Evolutionary conservation across 2,888 invertebrate genomes (phyloP).

Genomic region (Megalurothrips usitatus): DNA sequence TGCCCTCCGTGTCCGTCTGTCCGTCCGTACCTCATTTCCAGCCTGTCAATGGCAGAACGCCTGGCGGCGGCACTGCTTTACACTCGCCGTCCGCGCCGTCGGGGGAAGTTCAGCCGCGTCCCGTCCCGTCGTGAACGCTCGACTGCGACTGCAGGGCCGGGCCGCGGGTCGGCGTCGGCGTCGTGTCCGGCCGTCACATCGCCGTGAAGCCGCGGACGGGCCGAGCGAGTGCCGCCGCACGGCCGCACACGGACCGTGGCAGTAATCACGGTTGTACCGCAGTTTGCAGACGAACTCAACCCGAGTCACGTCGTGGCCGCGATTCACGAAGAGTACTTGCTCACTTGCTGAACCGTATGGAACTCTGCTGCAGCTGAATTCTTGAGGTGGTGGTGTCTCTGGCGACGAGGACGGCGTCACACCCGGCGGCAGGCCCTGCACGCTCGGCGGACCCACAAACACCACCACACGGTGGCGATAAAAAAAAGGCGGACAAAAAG

Average conservation of each 20-base stretch:
- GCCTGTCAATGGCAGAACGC: background rate
- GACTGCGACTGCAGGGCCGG: background rate
- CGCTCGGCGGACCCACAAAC: too few species aligned
- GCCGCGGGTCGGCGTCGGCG: background rate
- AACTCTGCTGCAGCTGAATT: too few species aligned
- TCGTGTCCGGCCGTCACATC: background rate
- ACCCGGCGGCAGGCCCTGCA: too few species aligned
- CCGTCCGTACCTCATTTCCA: background rate
- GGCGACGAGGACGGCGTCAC: too few species aligned
- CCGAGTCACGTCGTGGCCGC: too few species aligned
- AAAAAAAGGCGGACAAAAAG: conserved; percentile 12
- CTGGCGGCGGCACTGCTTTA: background rate
- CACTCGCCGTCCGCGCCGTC: background rate
- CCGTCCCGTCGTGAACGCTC: background rate
- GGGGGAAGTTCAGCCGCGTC: background rate
- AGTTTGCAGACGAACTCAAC: too few species aligned
- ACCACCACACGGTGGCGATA: background rate
- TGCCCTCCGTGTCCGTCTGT: background rate
- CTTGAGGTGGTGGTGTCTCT: too few species aligned
- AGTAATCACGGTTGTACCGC: too few species aligned
- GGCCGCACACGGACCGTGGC: too few species aligned
- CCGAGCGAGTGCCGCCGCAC: background rate
- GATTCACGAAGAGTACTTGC: too few species aligned
- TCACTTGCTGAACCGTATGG: too few species aligned
- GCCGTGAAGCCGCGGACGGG: too few species aligned